Base-by-base conservation (phyloP, 2,797 vertebrate genomes). In the Apodemus agrarius region DNA sequence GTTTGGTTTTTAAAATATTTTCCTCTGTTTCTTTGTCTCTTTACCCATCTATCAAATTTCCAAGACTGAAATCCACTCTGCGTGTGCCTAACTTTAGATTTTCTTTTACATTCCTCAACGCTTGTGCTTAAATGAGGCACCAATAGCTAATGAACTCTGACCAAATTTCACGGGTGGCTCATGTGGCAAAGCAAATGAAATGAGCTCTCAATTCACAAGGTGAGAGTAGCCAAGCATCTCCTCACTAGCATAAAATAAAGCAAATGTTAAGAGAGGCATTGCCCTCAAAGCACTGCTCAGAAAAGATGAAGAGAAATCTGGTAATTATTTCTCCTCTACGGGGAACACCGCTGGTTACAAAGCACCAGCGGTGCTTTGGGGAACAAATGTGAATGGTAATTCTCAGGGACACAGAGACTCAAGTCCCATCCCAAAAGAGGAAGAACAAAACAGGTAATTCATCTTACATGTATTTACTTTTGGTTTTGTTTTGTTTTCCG, bases 361-460 rank as follows among this genome's bases (percentile, higher is more conserved):
- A 72, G 12, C 24, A 17, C n/a, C n/a, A n/a, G n/a, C n/a, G n/a
- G n/a, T n/a, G n/a, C n/a, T n/a, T n/a, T 19, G 46, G 43, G 57
- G 59, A 96, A 89, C 29, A 89, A 19, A 95, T 91, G 54, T 81
- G 80, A 95, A 94, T 76, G 54, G 10, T 82, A 86, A 46, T 40
- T 90, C 61, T 96, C 34, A 40, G 46, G 88, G 40, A 92, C 6
- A 2, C 46, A 61, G 61, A 96, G 79, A 57, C 2, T 63, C 31
- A 11, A 76, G 85, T 84, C 92, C 17, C 12, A 4, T 11, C 54
- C 17, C 10, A 17, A 31, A 43, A 90, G 22, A 37, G 57, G 83
- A 93, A 93, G 8, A 81, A 40, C 7, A 75, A 40, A 12, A 4
- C 16, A 19, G 3, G 81, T 67, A 61, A 40, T 49, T 24, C 14